phyloP scores from a whole-genome alignment of 2,797 vertebrate genomes.

The Phylloscopus collybita region DNA sequence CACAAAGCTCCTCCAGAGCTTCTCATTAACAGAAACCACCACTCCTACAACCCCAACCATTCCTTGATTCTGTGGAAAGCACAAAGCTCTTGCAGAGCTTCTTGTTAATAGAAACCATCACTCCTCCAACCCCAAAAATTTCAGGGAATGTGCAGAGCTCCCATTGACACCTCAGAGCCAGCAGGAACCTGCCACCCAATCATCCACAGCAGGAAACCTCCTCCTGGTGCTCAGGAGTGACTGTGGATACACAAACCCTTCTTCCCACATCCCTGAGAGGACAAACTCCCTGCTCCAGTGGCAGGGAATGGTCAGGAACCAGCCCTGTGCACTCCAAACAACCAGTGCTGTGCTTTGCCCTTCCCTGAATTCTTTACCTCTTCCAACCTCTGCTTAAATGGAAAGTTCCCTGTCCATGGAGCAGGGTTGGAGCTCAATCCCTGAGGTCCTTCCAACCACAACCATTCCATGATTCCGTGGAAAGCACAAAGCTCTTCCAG shows the following conservation, averaged over 20 bases:
- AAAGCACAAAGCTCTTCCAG: neutral
- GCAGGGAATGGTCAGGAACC: neutral
- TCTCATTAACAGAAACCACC: too few species aligned
- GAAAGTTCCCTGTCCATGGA: too few species aligned
- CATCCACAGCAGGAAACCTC: neutral
- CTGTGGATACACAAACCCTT: neutral
- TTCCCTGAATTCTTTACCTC: neutral
- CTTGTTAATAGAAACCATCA: neutral
- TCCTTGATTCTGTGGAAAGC: neutral
- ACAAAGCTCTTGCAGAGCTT: neutral
- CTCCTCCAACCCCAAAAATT: neutral
- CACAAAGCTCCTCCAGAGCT: too few species aligned
- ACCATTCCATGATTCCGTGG: neutral
- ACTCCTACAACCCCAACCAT: too few species aligned
- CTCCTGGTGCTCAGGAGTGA: neutral
- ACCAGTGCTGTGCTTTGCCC: neutral
- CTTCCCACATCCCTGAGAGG: neutral
- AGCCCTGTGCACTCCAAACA: neutral
- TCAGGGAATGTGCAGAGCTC: neutral
- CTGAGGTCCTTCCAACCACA: neutral
- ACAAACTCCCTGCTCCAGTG: rapidly evolving
- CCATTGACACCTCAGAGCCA: neutral
- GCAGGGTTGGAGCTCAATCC: neutral
- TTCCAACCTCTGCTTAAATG: neutral
- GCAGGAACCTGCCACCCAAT: neutral